Percentiles rank a stretch among this genome's conserved stretches.
These are phyloP conservation scores for Blera fallax DNA, from an alignment of 2,888 invertebrate genomes.

Conservation along the genomic window DNA sequence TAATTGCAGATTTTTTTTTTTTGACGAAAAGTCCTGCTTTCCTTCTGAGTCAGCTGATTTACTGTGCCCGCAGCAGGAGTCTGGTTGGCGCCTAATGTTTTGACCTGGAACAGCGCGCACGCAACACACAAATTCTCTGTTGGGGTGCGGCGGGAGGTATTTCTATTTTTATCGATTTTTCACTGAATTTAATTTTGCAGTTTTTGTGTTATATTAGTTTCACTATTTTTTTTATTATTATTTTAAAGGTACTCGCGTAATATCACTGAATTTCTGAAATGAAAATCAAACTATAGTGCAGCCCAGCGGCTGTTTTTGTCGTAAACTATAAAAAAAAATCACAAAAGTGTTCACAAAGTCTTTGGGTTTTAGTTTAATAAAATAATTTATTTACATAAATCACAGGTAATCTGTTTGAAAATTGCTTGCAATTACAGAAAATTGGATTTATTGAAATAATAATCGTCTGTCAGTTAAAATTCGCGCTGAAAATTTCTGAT, in stretches of 20 bases:
- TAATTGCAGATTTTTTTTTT: not conserved
- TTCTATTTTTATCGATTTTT: constrained; percentile 72
- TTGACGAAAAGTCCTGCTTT: not conserved
- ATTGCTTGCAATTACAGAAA: not conserved
- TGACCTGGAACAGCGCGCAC: not conserved
- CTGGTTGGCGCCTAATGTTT: constrained; percentile 35
- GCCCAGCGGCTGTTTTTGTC: not conserved
- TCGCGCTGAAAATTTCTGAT: constrained; percentile 5
- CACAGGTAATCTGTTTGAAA: constrained; percentile 22
- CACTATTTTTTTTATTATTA: not conserved
- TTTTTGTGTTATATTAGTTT: not conserved
- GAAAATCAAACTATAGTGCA: not conserved
- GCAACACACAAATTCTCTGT: constrained; percentile 15
- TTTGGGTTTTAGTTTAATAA: not conserved
- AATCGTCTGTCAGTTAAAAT: constrained; percentile 9
- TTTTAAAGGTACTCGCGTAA: constrained; percentile 42
- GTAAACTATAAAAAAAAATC: not conserved
- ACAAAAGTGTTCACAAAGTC: not conserved
- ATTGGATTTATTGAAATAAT: not conserved
- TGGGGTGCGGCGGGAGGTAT: constrained; percentile 24
- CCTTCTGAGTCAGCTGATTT: constrained; percentile 43
- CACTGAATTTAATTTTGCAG: constrained; percentile 33
- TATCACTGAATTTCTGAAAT: constrained; percentile 42
- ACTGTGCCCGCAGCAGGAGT: not conserved
- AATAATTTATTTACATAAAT: constrained; percentile 1